Conservation (phyloP, 1,140 invertebrate species). For the Apis cerana region DNA sequence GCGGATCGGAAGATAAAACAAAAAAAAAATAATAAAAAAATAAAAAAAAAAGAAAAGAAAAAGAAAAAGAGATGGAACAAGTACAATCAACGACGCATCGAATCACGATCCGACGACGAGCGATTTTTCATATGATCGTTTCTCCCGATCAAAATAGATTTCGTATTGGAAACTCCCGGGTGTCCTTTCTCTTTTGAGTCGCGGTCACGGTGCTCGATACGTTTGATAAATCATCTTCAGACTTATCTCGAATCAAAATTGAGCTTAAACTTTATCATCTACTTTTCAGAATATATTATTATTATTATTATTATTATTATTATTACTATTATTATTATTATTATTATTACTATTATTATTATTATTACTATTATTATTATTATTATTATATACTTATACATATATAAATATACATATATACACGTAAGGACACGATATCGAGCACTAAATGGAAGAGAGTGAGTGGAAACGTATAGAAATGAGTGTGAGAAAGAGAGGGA, state of each 20-base stretch:
- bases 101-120: neutral
- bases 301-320: too few species aligned
- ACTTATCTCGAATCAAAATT: slow-evolving; percentile 8
- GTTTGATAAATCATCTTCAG: neutral
- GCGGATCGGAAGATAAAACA: too few species aligned
- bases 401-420: neutral
- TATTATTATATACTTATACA: neutral
- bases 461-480: neutral
- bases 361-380: neutral
- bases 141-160: too few species aligned
- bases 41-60: too few species aligned
- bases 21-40: too few species aligned
- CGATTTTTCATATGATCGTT: neutral
- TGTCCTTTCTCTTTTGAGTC: slow-evolving; percentile 11
- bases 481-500: neutral
- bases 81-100: neutral
- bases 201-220: neutral
- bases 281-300: neutral
- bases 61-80: neutral
- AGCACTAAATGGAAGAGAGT: neutral
- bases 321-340: too few species aligned
- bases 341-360: too few species aligned
- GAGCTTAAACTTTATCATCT: neutral
- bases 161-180: neutral
- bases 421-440: neutral